Conservation (phyloP, 2,888 invertebrate genomes). For the Unio pictorum region DNA sequence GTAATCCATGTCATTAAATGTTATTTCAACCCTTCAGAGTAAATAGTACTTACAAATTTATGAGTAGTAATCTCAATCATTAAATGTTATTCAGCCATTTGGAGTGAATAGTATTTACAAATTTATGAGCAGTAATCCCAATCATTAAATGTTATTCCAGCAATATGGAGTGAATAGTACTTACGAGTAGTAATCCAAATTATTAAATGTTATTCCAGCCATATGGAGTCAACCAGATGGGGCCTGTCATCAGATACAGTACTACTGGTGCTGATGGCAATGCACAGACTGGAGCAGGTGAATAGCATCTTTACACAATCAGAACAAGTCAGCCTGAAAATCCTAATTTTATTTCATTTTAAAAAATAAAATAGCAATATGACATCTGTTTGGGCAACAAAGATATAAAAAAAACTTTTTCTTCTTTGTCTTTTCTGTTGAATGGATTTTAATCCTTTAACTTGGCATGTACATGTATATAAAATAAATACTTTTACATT, state of each 20-base stretch:
- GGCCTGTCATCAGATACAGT: conserved; percentile 88
- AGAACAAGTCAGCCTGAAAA: not conserved
- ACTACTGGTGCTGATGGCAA: conserved; percentile 92
- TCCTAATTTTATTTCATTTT: conserved; percentile 5
- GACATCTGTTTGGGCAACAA: too few species aligned
- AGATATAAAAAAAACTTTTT: too few species aligned
- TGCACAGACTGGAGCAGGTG: conserved; percentile 80
- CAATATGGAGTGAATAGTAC: conserved; percentile 79
- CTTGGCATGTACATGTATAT: too few species aligned
- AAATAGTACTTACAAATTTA: conserved; percentile 72
- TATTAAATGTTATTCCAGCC: conserved; percentile 59
- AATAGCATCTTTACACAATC: not conserved
- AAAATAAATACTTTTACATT: too few species aligned
- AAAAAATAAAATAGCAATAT: not conserved
- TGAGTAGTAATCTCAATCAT: too few species aligned
- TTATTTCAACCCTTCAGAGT: conserved; percentile 76
- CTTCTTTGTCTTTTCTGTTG: too few species aligned
- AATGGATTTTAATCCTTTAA: too few species aligned
- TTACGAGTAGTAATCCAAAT: too few species aligned
- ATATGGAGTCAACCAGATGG: conserved; percentile 87
- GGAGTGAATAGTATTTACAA: too few species aligned
- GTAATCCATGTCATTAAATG: not conserved
- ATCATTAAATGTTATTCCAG: conserved; percentile 37
- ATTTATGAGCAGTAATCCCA: too few species aligned
- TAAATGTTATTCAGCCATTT: too few species aligned